Evolutionary conservation across 1,140 invertebrate genomes (phyloP).

Genomic region (Zaprionus taronus): DNA sequence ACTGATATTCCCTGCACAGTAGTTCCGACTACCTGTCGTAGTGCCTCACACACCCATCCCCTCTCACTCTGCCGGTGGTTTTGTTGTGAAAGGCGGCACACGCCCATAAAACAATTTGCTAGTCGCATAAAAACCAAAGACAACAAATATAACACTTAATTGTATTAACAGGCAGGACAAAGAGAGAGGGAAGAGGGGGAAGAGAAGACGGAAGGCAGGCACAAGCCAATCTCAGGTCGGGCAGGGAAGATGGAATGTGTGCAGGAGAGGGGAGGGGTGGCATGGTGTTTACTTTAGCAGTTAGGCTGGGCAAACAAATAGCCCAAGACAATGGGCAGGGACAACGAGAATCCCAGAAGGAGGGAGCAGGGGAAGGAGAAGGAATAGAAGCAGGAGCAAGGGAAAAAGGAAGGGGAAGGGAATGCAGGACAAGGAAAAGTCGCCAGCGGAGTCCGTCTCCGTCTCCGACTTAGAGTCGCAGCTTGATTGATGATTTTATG

Average conservation of each 20-base stretch:
- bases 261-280: background rate
- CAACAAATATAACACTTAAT: constrained; percentile 81
- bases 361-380: background rate
- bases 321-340: constrained; percentile 29
- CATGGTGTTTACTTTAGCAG: constrained; percentile 43
- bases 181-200: too few species aligned
- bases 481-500: constrained; percentile 82
- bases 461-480: background rate
- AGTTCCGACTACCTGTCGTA: background rate
- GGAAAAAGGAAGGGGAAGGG: background rate
- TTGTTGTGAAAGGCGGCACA: constrained; percentile 72
- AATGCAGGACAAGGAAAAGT: background rate
- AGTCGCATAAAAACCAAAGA: constrained; percentile 69
- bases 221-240: constrained; percentile 11
- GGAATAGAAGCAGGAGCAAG: background rate
- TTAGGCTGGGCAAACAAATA: constrained; percentile 45
- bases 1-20: background rate
- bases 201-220: constrained; percentile 21
- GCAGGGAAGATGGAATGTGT: background rate
- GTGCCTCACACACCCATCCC: background rate
- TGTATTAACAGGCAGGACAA: constrained; percentile 64
- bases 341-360: background rate
- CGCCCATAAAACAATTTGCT: constrained; percentile 78
- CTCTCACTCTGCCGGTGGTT: background rate
- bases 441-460: background rate